phyloP scores from a whole-genome alignment of 2,888 invertebrate genomes.

The Tipula helvola region DNA sequence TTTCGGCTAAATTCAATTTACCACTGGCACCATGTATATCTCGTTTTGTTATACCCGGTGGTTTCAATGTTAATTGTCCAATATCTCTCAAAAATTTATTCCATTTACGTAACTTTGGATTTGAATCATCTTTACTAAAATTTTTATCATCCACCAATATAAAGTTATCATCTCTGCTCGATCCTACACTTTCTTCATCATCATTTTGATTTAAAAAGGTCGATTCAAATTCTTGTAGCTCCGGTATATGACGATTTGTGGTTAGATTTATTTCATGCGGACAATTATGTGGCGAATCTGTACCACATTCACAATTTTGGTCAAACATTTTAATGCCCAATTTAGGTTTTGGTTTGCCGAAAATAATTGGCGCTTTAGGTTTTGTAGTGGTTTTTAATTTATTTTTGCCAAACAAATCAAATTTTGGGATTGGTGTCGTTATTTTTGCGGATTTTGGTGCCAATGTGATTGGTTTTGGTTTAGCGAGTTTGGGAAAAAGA shows the following conservation, averaged over 20 bases:
- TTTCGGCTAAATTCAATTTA: neutral
- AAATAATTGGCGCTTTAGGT: neutral
- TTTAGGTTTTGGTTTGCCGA: neutral
- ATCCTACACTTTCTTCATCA: neutral
- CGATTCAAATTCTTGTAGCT: neutral
- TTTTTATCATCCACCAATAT: neutral
- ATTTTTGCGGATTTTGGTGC: neutral
- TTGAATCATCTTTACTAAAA: neutral
- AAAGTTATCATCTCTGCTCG: neutral
- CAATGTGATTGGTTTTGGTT: neutral
- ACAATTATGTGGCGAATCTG: neutral
- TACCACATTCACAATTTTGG: neutral
- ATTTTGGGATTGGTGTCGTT: neutral
- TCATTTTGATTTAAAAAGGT: neutral
- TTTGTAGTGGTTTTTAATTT: neutral
- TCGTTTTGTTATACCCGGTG: neutral
- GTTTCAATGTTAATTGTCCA: neutral
- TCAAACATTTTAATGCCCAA: neutral
- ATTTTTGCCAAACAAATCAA: neutral
- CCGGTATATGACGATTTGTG: neutral
- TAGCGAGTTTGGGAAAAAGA: neutral
- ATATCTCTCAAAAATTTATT: neutral
- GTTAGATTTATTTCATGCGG: neutral
- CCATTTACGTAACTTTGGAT: neutral
- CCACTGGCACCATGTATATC: neutral